Conservation (phyloP, 2,797 vertebrate species). For the Melanotaenia maccullochi region DNA sequence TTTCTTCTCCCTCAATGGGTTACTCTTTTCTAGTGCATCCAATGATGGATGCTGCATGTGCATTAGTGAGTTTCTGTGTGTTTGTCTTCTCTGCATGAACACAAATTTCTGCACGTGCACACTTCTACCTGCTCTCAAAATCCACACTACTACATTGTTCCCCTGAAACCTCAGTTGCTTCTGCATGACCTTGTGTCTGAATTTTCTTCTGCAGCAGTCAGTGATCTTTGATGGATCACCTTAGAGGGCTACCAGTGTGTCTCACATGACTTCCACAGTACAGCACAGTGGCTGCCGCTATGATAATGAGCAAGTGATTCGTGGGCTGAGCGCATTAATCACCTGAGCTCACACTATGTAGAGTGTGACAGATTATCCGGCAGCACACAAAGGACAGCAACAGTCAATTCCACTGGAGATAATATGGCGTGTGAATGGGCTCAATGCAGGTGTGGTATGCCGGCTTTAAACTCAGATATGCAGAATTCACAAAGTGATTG, state of each 20-base stretch:
- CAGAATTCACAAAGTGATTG: constrained; percentile 25
- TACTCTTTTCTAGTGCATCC: constrained; percentile 17
- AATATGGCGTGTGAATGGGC: constrained; percentile 48
- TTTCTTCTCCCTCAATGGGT: constrained; percentile 20
- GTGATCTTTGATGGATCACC: constrained; percentile 80
- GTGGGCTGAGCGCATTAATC: constrained; percentile 76
- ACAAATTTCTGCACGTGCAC: constrained; percentile 30
- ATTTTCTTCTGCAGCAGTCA: constrained; percentile 58
- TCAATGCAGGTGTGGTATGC: constrained; percentile 35
- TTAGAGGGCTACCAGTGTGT: constrained; percentile 58
- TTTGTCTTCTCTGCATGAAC: not conserved
- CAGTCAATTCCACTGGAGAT: constrained; percentile 61
- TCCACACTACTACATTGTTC: constrained; percentile 41
- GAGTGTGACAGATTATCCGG: constrained; percentile 67
- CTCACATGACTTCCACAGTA: constrained; percentile 38
- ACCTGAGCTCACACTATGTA: constrained; percentile 43
- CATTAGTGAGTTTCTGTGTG: constrained; percentile 5
- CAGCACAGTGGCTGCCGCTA: constrained; percentile 50
- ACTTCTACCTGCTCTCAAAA: constrained; percentile 17
- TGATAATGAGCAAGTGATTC: constrained; percentile 70
- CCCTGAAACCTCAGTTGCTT: constrained; percentile 33
- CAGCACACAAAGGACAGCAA: constrained; percentile 56
- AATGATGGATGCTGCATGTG: constrained; percentile 39
- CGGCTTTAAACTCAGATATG: not conserved
- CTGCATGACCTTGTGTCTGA: constrained; percentile 61